Base-by-base conservation (phyloP, 1,140 invertebrate genomes). In the Globodera rostochiensis region DNA sequence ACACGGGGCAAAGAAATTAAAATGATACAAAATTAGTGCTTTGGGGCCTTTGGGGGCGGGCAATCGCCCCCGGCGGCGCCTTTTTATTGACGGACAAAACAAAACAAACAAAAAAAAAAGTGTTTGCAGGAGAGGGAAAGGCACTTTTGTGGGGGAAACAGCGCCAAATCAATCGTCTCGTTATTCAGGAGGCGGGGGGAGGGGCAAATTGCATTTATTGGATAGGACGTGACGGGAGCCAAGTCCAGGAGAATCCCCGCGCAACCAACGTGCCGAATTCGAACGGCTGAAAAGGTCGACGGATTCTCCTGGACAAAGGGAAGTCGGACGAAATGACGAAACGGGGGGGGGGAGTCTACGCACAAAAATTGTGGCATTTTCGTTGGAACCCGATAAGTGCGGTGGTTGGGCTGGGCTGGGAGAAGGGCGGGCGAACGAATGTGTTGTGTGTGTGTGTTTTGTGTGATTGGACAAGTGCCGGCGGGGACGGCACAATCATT, bases 91-190 rank as follows among this genome's bases (percentile, higher is more conserved):
- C 60, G 60, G 21, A 21, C 11, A 36, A 47, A 47, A 15, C 15
- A 6, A 45, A 45, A 71, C 9, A 47, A 45, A 45, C 7, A 19
- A 71, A 13, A 4, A 45, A 36, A 45, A 47, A 45, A 47, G 11
- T 71, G 15, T 21, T 6, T 25, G 69, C 9, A 11, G 69, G 69
- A 21, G 69, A 71, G 19, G 69, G 25, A 19, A 71, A 71, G 69
- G 69, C 69, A 71, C 69, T 71, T 71, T 71, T 6, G 69, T 21
- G 69, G 69, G 36, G 69, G 19, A 64, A 64, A 71, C n/a, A 71
- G 69, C 69, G 69, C 69, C 69, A 47, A 71, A 64, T 36, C 36
- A 36, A 64, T 64, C 15, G 19, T 64, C 13, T 19, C 57, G 57
- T 13, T 64, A 3, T 53, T 13, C 7, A 53, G 50, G 13, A 64